Evolutionary conservation across 2,888 invertebrate species (phyloP), one percentile per base, ranked within the genome.

Genomic region (Lottia scabra): DNA sequence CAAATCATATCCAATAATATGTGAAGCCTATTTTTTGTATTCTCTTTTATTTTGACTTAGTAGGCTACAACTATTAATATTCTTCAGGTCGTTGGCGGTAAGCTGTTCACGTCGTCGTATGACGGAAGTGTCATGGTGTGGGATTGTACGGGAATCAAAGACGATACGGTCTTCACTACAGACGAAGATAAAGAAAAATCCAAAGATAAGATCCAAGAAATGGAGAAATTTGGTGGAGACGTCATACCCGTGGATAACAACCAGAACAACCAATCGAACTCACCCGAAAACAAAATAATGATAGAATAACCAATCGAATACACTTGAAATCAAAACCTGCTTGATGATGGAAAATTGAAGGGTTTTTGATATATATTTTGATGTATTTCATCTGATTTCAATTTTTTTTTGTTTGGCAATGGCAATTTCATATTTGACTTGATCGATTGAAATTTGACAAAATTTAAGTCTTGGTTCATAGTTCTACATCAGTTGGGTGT

Each of bases 71-170:
- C 38, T 8, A 38, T 8, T 38, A 6, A 38, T 8, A 6, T 62
- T 10, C 30, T 67, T 45, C 73, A 90, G 90, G 84, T 90, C 16
- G 88, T 89, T 10, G 88, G 87, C 2, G 87, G 87, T 0, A 87
- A 85, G 63, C 80, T 91, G 46, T 91, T 90, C 81, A 90, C 90
- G 2, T 90, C 89, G 0, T 90, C 90, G 0, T 89, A 89, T 74
- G 91, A 91, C 76, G 88, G 89, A 1, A 87, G 85, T 19, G 76
- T 90, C 16, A 82, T 88, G 67, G 87, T 90, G 2, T 90, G 90
- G 90, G 89, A 90, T 75, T 84, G 87, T 19, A 80, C 83, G 0
- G 89, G 87, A 3, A 83, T 90, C 43, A 83, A 79, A 16, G 65
- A 70, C 71, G 81, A 82, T 68, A 83, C 79, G 1, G 76, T 76